Conservation (phyloP, 2,113 vertebrate species). For the Tautogolabrus adspersus region DNA sequence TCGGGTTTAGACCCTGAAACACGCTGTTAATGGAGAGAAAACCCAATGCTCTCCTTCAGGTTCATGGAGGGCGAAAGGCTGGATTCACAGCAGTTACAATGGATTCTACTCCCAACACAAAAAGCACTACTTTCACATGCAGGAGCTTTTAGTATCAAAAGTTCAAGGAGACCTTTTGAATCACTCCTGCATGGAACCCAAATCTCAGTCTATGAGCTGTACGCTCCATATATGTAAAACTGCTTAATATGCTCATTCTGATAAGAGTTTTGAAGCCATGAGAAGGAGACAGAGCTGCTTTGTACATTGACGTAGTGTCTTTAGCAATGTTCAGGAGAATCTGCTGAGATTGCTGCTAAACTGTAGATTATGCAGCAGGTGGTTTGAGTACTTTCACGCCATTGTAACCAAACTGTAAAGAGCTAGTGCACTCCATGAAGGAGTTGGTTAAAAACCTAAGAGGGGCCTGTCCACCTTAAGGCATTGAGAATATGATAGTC, state of each 20-base stretch:
- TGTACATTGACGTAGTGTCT: too few relatives aligned
- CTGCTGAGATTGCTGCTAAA: neutral
- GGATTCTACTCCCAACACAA: neutral
- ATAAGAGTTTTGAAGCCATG: too few relatives aligned
- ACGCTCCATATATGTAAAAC: too few relatives aligned
- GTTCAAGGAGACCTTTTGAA: too few relatives aligned
- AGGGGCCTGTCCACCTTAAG: conserved; percentile 6
- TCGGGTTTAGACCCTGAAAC: conserved; percentile 50
- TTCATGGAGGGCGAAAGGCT: neutral
- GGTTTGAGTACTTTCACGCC: neutral
- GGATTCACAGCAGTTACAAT: neutral
- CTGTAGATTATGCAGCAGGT: neutral
- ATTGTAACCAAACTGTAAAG: neutral
- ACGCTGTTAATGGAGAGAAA: neutral
- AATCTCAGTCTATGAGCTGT: too few relatives aligned
- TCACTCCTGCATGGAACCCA: too few relatives aligned
- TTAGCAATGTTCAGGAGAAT: neutral
- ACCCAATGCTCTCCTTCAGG: neutral
- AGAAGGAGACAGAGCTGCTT: too few relatives aligned
- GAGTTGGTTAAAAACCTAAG: conserved; percentile 1
- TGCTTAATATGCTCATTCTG: neutral
- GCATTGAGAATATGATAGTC: conserved; percentile 5
- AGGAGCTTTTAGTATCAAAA: too few relatives aligned
- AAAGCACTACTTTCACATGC: too few relatives aligned
- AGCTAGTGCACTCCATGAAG: neutral